These are phyloP conservation scores for Erithacus rubecula DNA, from an alignment of 2,797 vertebrate species.

Conservation along the genomic window DNA sequence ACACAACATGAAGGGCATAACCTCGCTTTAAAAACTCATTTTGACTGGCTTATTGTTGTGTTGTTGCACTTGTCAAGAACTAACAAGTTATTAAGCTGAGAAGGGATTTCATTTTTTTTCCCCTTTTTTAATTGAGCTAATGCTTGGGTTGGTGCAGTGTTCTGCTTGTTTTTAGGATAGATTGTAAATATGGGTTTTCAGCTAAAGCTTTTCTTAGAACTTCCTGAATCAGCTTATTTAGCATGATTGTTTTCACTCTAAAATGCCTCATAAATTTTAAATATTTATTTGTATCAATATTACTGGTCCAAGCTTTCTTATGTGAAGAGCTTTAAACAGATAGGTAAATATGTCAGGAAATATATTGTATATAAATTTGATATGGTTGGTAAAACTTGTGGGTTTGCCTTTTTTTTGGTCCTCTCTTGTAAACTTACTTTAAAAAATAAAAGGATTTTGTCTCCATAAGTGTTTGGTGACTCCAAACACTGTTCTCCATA, in stretches of 20 bases:
- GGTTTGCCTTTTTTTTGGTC: neutral
- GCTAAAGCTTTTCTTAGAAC: constrained; percentile 27
- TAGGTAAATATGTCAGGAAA: neutral
- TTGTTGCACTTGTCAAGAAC: constrained; percentile 62
- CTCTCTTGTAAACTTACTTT: neutral
- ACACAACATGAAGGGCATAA: constrained; percentile 68
- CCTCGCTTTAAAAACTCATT: constrained; percentile 70
- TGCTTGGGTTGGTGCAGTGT: constrained; percentile 4
- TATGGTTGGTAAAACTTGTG: neutral
- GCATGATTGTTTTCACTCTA: neutral
- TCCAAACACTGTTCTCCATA: neutral
- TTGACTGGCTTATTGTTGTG: constrained; percentile 65
- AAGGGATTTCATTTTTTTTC: constrained; percentile 4
- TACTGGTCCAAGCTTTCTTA: neutral
- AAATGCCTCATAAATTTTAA: constrained; percentile 19
- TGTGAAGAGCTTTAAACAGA: neutral
- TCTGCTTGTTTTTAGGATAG: constrained; percentile 22
- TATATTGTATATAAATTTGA: neutral
- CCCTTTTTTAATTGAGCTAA: constrained; percentile 59
- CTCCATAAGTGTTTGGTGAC: neutral
- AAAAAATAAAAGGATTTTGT: neutral
- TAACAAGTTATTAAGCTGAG: constrained; percentile 62
- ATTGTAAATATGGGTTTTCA: constrained; percentile 32
- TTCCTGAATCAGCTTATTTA: constrained; percentile 39
- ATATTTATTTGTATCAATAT: neutral